Base-by-base conservation (phyloP, 2,888 invertebrate genomes). In the Melinopterus prodromus region DNA sequence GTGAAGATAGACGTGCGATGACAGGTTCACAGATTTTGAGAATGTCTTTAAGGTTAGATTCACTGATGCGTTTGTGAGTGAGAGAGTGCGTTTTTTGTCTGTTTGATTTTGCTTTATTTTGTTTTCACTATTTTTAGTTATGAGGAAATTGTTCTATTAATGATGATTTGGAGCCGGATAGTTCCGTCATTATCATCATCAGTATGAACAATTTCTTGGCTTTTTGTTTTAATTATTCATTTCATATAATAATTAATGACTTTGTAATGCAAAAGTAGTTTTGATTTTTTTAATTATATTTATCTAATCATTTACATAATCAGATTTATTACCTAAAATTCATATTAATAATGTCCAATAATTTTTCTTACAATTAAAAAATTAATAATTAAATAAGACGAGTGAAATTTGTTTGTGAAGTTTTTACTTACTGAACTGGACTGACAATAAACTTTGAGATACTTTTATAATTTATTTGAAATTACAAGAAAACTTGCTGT, bases 1-100 rank as follows among this genome's bases (percentile, higher is more conserved):
- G 88, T 85, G 83, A 85, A 81, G 87, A 88, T 83, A 85, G 88
- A 87, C 85, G 87, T 89, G 90, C 91, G 86, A 90, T 89, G 91
- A 94, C 93, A 84, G 94, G 94, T 90, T 94, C 94, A 89, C 94
- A 94, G 92, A 93, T 94, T 90, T 92, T 94, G 91, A 92, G 92
- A 92, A 94, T 94, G 94, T 93, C 93, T 89, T 90, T 94, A 92
- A 95, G 94, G 95, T 89, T 87, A 87, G 86, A 81, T 72, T 76
- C 69, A 77, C 70, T 77, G 77, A 38, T 70, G 38, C 71, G 79
- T 79, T 77, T 79, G 77, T 69, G 77, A 77, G 79, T 77, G 79
- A 77, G 77, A 77, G 79, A 77, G 71, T 78, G 70, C 36, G 72
- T 77, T 70, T 78, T 77, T 69, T 79, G 77, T 79, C 76, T 76